Percentiles rank a stretch among this genome's conserved stretches.
phyloP scores from a whole-genome alignment of 2,797 vertebrate species.

The Thalassophryne amazonica region DNA sequence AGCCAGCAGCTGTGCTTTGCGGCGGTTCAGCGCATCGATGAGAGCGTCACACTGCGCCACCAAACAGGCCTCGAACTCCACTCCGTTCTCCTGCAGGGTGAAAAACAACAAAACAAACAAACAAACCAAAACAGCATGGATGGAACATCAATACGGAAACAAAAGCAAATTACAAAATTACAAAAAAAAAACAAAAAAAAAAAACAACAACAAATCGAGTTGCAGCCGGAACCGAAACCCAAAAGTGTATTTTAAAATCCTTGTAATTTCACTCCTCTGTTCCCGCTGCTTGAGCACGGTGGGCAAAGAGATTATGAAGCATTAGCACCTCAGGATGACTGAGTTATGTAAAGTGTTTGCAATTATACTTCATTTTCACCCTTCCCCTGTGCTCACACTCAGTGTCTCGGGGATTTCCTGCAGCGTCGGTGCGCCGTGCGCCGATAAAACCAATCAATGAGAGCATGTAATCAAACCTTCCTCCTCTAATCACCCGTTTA shows the following conservation, averaged over 20 bases:
- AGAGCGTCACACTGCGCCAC: slow-evolving; percentile 98
- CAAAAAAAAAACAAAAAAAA: no score
- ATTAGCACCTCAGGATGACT: background rate
- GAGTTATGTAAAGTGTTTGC: background rate
- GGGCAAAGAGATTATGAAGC: background rate
- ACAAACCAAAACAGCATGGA: no score
- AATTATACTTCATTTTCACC: slow-evolving; percentile 2
- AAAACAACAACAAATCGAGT: no score
- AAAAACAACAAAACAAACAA: background rate
- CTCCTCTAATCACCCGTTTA: slow-evolving; percentile 16
- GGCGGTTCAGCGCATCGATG: slow-evolving; percentile 94
- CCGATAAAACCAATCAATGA: slow-evolving; percentile 13
- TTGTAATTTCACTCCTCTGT: background rate
- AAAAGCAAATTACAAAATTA: no score
- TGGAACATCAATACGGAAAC: no score
- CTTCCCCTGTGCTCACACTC: background rate
- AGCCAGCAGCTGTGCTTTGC: slow-evolving; percentile 93
- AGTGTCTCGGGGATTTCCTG: slow-evolving; percentile 13
- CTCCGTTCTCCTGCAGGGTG: slow-evolving; percentile 88
- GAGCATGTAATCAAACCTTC: slow-evolving; percentile 32
- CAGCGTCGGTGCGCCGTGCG: slow-evolving; percentile 8
- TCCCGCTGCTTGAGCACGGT: background rate
- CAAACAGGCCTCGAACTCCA: slow-evolving; percentile 97
- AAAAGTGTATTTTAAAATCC: background rate
- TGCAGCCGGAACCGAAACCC: no score